Evolutionary conservation across 2,888 invertebrate species (phyloP), one percentile per base, ranked within the genome.

Genomic region (Drosophila peninsularis): DNA sequence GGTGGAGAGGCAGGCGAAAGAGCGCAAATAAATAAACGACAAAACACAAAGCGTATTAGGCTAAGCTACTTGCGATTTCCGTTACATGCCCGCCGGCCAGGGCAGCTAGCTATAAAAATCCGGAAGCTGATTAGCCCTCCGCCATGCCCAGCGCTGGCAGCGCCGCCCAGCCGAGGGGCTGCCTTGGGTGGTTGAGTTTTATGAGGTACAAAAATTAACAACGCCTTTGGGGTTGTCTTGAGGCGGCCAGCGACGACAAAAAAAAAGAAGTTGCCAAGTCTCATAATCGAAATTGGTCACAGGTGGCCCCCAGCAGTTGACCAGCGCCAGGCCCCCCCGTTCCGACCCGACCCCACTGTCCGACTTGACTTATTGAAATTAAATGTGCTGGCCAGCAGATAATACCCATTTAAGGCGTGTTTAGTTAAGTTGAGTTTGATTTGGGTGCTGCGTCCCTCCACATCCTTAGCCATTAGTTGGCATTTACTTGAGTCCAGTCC

Each of bases 271-370:
- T 78, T 73, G 56, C 74, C 80, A 83, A 88, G 67, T 75, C 89
- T 81, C 84, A 88, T 90, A 88, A 90, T 89, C 89, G 81, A 87
- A 88, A 90, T 87, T 89, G 90, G 90, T 80, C 90, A 82, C 90
- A 90, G 90, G 90, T 90, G 90, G 82, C 82, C 76, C 68, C 63
- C 58, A 58, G 57, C 62, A 61, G 67, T 69, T 77, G 84, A 77
- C 89, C 82, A 82, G 71, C 69, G 69, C 52, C 44, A 44, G 30
- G 41, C 21, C 13, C 34, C 21, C 45, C 39, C n/a, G 45, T 0
- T 11, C 27, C 10, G 21, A 5, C 19, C 49, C 14, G 52, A 50
- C 50, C 52, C 50, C 19, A 34, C 57, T 32, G 53, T 36, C 30
- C 30, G 41, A 58, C 52, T 65, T 78, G 66, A 77, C 82, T 83